Evolutionary conservation across 2,113 vertebrate genomes (phyloP), one percentile per base, ranked within the genome.

Genomic region (Solenodon paradoxus): DNA sequence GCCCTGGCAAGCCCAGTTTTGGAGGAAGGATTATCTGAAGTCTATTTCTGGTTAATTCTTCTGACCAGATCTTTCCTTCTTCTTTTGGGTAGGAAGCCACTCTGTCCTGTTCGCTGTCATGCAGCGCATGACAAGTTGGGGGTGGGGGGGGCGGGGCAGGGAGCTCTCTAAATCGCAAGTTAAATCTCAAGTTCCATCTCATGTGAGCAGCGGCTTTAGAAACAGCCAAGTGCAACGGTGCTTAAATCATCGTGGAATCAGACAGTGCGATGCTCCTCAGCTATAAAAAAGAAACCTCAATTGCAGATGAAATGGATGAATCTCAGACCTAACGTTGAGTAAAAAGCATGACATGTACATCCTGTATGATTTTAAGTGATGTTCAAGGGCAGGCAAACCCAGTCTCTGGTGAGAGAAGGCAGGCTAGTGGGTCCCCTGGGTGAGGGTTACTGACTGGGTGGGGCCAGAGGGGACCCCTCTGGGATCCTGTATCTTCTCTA

Each of bases 1-100:
- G 71, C 72, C 2, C 0, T 1, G 47, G 28, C 0, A 0, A 45
- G 78, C 42, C 47, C 57, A 7, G 26, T 45, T 77, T 68, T 66
- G 55, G 83, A 47, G 38, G 68, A 42, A 42, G 53, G 88, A 68
- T 82, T 57, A 83, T 92, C 92, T 84, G 49, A 35, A 63, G 38
- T 82, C 79, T 94, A 71, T 95, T 97, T 96, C 81, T 42, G 95
- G 59, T 49, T 69, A n/a, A 35, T 88, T 90, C 91, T 59, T 90
- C 92, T 59, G 61, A 40, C 55, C 92, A 92, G 72, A 79, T 81
- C 53, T 26, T 84, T 92, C 88, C 92, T 97, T 95, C 90, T 95
- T 20, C 61, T 93, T 92, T 95, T 75, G 93, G 38, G 7, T 53
- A 95, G 92, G 90, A 96, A 96, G 92, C 78, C 3, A 4, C 22